phyloP scores from a whole-genome alignment of 2,888 invertebrate species.

The Drosophila macrothrix region DNA sequence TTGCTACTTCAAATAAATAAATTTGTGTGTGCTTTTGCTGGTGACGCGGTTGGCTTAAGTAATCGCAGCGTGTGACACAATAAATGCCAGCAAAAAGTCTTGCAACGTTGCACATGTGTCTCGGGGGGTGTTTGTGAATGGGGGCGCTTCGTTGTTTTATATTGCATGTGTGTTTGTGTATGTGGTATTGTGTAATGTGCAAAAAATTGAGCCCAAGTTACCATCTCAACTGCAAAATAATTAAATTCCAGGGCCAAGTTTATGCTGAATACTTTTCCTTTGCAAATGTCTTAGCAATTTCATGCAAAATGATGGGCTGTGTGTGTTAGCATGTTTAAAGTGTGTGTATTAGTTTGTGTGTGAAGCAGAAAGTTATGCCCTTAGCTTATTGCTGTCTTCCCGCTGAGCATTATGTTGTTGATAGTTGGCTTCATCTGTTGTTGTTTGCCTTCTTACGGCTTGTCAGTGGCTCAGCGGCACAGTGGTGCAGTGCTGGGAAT shows the following conservation, averaged over 20 bases:
- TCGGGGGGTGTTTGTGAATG: neutral
- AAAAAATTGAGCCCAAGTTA: constrained; percentile 69
- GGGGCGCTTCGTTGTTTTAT: neutral
- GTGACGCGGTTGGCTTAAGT: constrained; percentile 54
- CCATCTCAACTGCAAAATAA: constrained; percentile 69
- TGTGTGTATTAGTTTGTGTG: constrained; percentile 31
- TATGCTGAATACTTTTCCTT: constrained; percentile 57
- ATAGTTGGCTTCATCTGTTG: constrained; percentile 43
- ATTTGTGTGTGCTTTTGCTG: constrained; percentile 2
- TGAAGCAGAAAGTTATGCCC: constrained; percentile 72
- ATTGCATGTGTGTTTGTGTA: constrained; percentile 19
- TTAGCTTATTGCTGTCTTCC: constrained; percentile 76
- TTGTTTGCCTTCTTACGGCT: constrained; percentile 73
- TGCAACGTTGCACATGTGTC: constrained; percentile 53
- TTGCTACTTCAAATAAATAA: constrained; percentile 6
- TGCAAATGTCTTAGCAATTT: constrained; percentile 65
- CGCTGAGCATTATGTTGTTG: constrained; percentile 63
- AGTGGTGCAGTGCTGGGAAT: constrained; percentile 69
- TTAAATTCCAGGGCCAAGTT: constrained; percentile 74
- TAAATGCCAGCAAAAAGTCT: constrained; percentile 63
- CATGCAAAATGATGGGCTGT: constrained; percentile 55
- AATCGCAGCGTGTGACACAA: constrained; percentile 69
- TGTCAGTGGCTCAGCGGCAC: constrained; percentile 78
- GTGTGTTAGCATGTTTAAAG: constrained; percentile 12
- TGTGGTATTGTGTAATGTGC: constrained; percentile 62